These are phyloP conservation scores for Catagonus wagneri DNA, from an alignment of 2,113 vertebrate species.

Conservation along the genomic window DNA sequence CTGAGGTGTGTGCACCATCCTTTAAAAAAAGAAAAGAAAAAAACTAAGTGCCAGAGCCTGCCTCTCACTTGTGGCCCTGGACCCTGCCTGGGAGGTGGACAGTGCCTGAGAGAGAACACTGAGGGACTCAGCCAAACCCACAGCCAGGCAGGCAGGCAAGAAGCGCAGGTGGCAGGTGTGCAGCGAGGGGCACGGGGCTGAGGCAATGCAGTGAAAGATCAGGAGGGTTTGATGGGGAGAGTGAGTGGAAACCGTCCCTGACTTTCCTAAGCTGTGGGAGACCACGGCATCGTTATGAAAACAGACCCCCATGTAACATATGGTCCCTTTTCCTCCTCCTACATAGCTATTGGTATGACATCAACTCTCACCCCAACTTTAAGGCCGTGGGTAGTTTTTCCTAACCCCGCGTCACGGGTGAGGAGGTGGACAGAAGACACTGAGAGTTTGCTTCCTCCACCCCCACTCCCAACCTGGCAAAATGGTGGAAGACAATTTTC, in stretches of 20 bases:
- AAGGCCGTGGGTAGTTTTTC: not conserved
- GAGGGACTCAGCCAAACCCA: no score
- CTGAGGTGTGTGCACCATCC: not conserved
- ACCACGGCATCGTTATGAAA: not conserved
- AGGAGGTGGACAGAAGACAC: not conserved
- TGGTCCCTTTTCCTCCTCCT: not conserved
- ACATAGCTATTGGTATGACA: not conserved
- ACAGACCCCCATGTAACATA: not conserved
- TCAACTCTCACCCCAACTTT: not conserved
- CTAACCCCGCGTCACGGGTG: not conserved
- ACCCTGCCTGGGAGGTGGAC: not conserved
- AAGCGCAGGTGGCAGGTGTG: not conserved
- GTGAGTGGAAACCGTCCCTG: rapidly evolving
- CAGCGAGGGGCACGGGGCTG: rapidly evolving
- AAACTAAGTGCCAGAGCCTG: no score
- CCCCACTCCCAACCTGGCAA: not conserved
- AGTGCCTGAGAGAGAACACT: no score
- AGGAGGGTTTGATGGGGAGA: not conserved
- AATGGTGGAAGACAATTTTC: not conserved
- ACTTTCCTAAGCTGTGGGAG: not conserved
- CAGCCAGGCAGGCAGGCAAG: not conserved
- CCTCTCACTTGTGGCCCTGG: not conserved
- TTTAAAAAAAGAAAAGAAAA: not conserved
- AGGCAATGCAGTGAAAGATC: not conserved
- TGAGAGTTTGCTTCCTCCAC: not conserved